Percentiles rank a stretch among this genome's conserved stretches.
These are phyloP conservation scores for Julus scandinavius DNA, from an alignment of 2,888 invertebrate species.

Conservation along the genomic window DNA sequence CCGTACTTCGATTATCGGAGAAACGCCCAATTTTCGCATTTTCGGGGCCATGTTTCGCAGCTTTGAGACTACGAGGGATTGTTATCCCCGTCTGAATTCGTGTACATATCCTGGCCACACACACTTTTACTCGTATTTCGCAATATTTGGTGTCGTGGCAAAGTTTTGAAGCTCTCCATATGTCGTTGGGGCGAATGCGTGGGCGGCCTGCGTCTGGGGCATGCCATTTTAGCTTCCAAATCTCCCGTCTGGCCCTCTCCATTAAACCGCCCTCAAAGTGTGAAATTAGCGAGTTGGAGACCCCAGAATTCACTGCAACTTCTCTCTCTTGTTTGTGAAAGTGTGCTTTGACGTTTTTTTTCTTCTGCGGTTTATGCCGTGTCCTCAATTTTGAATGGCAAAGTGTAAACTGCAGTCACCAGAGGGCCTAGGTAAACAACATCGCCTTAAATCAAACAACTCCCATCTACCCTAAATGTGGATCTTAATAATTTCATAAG, in stretches of 20 bases:
- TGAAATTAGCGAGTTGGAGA: neutral
- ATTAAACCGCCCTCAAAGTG: neutral
- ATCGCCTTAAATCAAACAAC: neutral
- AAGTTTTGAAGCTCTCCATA: conserved; percentile 33
- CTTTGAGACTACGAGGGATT: neutral
- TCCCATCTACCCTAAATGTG: neutral
- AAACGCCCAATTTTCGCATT: conserved; percentile 26
- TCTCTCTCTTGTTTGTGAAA: neutral
- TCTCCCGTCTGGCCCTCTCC: neutral
- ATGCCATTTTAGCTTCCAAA: neutral
- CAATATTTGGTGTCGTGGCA: conserved; percentile 33
- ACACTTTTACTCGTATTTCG: neutral
- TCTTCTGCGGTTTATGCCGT: neutral
- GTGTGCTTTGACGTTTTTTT: neutral
- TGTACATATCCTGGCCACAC: neutral
- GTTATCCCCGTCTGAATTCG: neutral
- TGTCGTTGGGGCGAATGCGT: conserved; percentile 12
- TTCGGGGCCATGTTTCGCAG: neutral
- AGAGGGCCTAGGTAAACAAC: neutral
- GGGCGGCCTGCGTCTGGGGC: conserved; percentile 21
- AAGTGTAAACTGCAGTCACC: neutral
- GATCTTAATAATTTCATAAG: neutral
- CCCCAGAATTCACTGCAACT: neutral
- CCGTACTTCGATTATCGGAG: conserved; percentile 21
- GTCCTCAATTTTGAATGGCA: neutral